A percentile compares a stretch with the other conserved stretches of the same genome.
These are phyloP conservation scores for Rhopilema esculentum DNA, from an alignment of 30 jellyfish, hydroid and myxozoan species.

Conservation along the genomic window DNA sequence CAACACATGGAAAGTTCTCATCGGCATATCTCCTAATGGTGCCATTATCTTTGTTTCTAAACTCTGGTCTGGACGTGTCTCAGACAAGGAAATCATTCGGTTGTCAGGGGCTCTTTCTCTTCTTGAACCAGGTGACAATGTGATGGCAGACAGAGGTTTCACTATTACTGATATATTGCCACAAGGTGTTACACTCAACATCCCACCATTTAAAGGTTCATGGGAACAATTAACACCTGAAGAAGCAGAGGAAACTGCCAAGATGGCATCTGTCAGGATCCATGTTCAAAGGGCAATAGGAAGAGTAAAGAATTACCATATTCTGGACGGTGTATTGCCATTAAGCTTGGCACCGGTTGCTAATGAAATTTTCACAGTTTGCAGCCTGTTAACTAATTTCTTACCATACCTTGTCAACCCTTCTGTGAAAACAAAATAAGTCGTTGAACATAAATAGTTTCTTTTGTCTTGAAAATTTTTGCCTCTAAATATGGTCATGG, in stretches of 20 bases:
- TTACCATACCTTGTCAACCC: not conserved
- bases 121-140: conserved; percentile 58
- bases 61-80: conserved; percentile 49
- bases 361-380: not conserved
- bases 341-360: not conserved
- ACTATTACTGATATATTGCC: conserved; percentile 44
- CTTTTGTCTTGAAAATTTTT: not conserved
- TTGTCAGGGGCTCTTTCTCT: conserved; percentile 41
- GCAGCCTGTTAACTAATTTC: not conserved
- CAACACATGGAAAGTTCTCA: conserved; percentile 67
- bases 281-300: conserved; percentile 72
- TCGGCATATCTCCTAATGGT: conserved; percentile 65
- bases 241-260: conserved; percentile 39
- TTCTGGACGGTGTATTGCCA: conserved; percentile 14
- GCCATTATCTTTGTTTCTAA: conserved; percentile 46
- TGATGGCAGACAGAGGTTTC: conserved; percentile 77
- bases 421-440: not conserved
- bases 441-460: not conserved
- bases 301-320: conserved; percentile 57
- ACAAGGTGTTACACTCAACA: conserved; percentile 26
- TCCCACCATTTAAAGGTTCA: conserved; percentile 49
- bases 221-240: conserved; percentile 36
- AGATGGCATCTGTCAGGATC: conserved; percentile 50
- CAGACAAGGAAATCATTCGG: conserved; percentile 57
- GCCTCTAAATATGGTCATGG: not conserved